phyloP scores from a whole-genome alignment of 2,888 invertebrate species.

The Patella pellucida region DNA sequence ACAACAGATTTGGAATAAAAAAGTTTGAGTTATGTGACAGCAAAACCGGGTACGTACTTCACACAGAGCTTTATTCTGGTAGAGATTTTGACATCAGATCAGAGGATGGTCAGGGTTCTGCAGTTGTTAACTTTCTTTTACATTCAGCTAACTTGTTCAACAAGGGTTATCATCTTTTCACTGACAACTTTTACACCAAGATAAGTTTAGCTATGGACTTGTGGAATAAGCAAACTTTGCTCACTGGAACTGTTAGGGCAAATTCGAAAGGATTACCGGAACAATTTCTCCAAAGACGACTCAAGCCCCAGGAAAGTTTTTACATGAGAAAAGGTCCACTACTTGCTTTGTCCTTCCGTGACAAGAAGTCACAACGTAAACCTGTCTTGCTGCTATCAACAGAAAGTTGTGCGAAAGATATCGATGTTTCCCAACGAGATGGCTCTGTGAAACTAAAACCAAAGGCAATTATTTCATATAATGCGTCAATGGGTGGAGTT shows the following conservation, averaged over 20 bases:
- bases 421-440: no score
- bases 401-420: no score
- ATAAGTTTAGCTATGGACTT: constrained; percentile 21
- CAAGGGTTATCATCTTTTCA: constrained; percentile 21
- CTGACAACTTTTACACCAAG: constrained; percentile 27
- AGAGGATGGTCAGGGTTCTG: constrained; percentile 17
- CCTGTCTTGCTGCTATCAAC: no score
- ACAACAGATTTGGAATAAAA: constrained; percentile 25
- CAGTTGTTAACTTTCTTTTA: constrained; percentile 15
- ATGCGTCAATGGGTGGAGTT: no score
- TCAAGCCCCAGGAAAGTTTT: not conserved
- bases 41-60: constrained; percentile 17
- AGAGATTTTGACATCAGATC: constrained; percentile 14
- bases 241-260: constrained; percentile 26
- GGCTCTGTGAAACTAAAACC: no score
- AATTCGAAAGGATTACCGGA: constrained; percentile 15
- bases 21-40: constrained; percentile 22
- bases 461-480: no score
- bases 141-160: not conserved
- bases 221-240: not conserved
- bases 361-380: constrained; percentile 2
- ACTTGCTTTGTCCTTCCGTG: constrained; percentile 3
- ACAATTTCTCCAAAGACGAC: no score
- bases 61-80: constrained; percentile 23
- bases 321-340: no score